Conservation (phyloP, 2,888 invertebrate genomes). For the Eupithecia insigniata region DNA sequence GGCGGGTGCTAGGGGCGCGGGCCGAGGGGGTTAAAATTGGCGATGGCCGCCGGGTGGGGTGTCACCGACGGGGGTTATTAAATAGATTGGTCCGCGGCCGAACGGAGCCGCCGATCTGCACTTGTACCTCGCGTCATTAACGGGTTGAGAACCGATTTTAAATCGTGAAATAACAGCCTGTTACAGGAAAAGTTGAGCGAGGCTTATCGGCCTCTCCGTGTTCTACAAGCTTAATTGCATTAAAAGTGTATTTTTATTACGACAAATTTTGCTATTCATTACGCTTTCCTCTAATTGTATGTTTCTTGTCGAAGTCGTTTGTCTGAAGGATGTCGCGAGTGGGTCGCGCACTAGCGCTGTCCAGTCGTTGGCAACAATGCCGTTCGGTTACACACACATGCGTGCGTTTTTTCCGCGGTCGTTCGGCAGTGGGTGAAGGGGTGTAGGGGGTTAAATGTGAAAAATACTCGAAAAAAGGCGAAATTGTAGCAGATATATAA, state of each 20-base stretch:
- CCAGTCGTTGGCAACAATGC: conserved; percentile 35
- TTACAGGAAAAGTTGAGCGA: conserved; percentile 83
- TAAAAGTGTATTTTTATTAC: conserved; percentile 68
- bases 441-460: conserved; percentile 80
- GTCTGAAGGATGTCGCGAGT: conserved; percentile 25
- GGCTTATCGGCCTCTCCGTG: conserved; percentile 78
- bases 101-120: conserved; percentile 84
- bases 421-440: conserved; percentile 68
- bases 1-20: conserved; percentile 76
- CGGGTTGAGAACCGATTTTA: conserved; percentile 84
- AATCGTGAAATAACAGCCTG: conserved; percentile 84
- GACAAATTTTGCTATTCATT: conserved; percentile 60
- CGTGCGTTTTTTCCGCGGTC: conserved; percentile 74
- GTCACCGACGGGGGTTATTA: conserved; percentile 84
- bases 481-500: conserved; percentile 85
- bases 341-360: not conserved
- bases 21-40: conserved; percentile 79
- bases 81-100: conserved; percentile 86
- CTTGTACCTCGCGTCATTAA: conserved; percentile 84
- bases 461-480: conserved; percentile 85
- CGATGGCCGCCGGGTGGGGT: conserved; percentile 84
- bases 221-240: conserved; percentile 79
- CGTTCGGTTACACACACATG: conserved; percentile 66
- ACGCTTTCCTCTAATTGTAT: conserved; percentile 41
- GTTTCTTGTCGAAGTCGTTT: conserved; percentile 17